Conservation (phyloP, 2,797 vertebrate species). For the Anas flavirostris region DNA sequence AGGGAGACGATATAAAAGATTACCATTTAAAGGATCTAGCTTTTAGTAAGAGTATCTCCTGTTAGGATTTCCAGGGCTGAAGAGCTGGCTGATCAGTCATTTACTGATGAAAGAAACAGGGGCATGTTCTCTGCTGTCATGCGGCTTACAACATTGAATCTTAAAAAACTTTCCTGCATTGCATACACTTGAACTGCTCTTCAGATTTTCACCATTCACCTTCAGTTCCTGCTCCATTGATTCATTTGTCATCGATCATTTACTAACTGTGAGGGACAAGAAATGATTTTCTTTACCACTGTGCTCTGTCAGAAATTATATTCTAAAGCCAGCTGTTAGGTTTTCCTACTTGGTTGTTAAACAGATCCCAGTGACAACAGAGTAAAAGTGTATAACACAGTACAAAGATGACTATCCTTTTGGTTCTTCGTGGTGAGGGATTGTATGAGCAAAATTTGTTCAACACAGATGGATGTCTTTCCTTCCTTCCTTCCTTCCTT, state of each 20-base stretch:
- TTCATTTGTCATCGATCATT: neutral
- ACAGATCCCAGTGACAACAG: neutral
- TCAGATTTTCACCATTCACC: neutral
- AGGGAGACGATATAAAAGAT: neutral
- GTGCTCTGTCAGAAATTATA: neutral
- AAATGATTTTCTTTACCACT: neutral
- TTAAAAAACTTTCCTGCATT: conserved; percentile 17
- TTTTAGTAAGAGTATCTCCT: neutral
- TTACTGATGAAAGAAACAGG: neutral
- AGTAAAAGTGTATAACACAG: neutral
- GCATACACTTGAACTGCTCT: neutral
- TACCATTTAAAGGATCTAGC: neutral
- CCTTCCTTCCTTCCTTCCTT: neutral
- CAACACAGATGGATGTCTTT: neutral
- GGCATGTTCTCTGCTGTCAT: neutral
- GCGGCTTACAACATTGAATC: neutral
- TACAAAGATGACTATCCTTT: neutral
- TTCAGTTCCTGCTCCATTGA: neutral
- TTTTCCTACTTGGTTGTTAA: neutral
- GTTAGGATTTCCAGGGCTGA: conserved; percentile 1
- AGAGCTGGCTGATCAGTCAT: neutral
- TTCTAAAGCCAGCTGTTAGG: neutral
- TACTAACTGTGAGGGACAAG: neutral
- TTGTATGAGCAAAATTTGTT: neutral
- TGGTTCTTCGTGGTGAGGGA: neutral